Percentiles rank a stretch among this genome's conserved stretches.
Conservation (phyloP, 2,888 invertebrate genomes). For the Cephus pygmeus region DNA sequence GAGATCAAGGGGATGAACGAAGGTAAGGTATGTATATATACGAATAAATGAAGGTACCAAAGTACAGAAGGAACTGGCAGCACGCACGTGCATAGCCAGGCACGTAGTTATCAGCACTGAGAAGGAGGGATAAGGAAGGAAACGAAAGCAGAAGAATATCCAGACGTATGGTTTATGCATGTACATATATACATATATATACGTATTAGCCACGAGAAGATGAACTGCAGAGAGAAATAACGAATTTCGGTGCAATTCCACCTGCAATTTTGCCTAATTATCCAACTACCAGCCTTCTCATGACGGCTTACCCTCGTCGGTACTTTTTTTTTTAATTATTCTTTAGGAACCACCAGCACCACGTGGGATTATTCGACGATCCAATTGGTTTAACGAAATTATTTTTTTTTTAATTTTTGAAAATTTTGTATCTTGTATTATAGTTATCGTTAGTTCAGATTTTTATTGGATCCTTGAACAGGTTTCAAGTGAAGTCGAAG, state of each 20-base stretch:
- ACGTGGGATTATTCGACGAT: not conserved
- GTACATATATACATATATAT: not conserved
- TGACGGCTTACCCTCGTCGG: not conserved
- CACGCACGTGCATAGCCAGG: no score
- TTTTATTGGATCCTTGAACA: not conserved
- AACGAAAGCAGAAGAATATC: conserved; percentile 14
- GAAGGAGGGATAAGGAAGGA: conserved; percentile 19
- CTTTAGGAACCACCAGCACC: not conserved
- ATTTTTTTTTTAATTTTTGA: not conserved
- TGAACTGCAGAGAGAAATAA: not conserved
- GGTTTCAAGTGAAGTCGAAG: not conserved
- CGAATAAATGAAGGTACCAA: no score
- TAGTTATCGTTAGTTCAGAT: not conserved
- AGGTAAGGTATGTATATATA: no score
- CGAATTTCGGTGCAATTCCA: not conserved
- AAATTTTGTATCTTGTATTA: not conserved
- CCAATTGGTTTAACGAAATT: not conserved
- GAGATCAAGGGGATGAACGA: no score
- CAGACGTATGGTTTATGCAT: conserved; percentile 13
- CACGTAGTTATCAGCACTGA: conserved; percentile 16
- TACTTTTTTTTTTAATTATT: not conserved
- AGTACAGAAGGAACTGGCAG: no score
- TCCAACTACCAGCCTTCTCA: not conserved
- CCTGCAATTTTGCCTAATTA: not conserved
- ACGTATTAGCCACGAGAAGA: not conserved